A percentile compares a stretch with the other conserved stretches of the same genome.
Evolutionary conservation across 2,888 invertebrate genomes (phyloP).

Genomic region (Seladonia tumulorum): DNA sequence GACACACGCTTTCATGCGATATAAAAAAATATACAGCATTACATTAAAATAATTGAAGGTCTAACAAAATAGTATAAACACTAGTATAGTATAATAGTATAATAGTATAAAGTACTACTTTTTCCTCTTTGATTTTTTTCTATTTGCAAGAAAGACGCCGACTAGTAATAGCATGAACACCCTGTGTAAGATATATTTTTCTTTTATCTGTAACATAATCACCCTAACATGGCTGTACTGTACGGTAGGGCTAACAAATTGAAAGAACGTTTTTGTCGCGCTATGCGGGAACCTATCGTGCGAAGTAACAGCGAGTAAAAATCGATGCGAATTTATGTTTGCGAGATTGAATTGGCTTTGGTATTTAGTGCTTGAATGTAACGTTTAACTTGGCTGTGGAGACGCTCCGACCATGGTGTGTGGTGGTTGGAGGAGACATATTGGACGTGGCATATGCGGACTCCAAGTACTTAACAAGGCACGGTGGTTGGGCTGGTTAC

Average conservation of each 20-base stretch:
- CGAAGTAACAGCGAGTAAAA: slow-evolving; percentile 18
- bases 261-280: not conserved
- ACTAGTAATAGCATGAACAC: no score
- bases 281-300: not conserved
- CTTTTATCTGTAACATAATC: no score
- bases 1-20: no score
- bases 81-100: no score
- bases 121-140: no score
- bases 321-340: slow-evolving; percentile 32
- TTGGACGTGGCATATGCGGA: slow-evolving; percentile 76
- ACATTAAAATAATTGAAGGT: no score
- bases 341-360: slow-evolving; percentile 65
- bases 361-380: slow-evolving; percentile 67
- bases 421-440: slow-evolving; percentile 64
- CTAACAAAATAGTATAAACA: no score
- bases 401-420: slow-evolving; percentile 66
- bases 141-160: no score
- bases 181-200: no score
- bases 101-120: no score
- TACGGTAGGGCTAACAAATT: not conserved
- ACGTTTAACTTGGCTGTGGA: slow-evolving; percentile 59
- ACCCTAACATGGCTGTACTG: no score
- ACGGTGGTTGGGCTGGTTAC: slow-evolving; percentile 83
- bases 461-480: slow-evolving; percentile 82
- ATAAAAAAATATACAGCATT: no score